These are phyloP conservation scores for Microctenopoma stevenorrisi DNA, from an alignment of 2,797 vertebrate genomes.

Conservation along the genomic window DNA sequence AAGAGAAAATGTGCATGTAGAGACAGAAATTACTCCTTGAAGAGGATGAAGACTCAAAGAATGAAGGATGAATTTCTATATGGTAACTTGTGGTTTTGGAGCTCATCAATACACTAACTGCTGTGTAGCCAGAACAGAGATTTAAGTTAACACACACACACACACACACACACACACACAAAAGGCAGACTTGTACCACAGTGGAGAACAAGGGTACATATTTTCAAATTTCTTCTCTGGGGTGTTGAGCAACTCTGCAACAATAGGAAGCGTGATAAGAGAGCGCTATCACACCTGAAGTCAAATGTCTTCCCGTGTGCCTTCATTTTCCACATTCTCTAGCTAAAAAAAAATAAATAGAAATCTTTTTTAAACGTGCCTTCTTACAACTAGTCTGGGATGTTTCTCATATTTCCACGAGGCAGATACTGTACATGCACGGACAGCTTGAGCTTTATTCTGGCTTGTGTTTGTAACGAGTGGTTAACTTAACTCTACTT, in stretches of 20 bases:
- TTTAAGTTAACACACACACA: not conserved
- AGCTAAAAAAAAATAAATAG: no score
- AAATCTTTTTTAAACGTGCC: conserved; percentile 12
- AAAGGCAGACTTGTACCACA: conserved; percentile 10
- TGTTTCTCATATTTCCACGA: conserved; percentile 27
- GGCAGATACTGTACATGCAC: not conserved
- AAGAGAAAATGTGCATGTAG: not conserved
- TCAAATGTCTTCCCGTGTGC: conserved; percentile 10
- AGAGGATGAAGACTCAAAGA: conserved; percentile 10
- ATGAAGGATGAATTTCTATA: conserved; percentile 14
- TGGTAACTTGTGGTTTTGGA: conserved; percentile 6
- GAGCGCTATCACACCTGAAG: not conserved
- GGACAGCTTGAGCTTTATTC: not conserved
- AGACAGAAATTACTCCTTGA: conserved; percentile 9
- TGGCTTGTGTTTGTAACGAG: not conserved
- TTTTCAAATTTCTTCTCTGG: not conserved
- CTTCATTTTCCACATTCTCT: conserved; percentile 18
- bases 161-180: not conserved
- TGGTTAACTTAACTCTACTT: not conserved
- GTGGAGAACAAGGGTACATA: not conserved
- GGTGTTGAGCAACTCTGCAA: conserved; percentile 3
- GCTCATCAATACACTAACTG: not conserved
- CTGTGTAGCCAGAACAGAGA: conserved; percentile 2
- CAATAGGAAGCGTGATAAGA: not conserved
- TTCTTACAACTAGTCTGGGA: not conserved